phyloP scores from a whole-genome alignment of 1,140 invertebrate species.

The Heliothis virescens region DNA sequence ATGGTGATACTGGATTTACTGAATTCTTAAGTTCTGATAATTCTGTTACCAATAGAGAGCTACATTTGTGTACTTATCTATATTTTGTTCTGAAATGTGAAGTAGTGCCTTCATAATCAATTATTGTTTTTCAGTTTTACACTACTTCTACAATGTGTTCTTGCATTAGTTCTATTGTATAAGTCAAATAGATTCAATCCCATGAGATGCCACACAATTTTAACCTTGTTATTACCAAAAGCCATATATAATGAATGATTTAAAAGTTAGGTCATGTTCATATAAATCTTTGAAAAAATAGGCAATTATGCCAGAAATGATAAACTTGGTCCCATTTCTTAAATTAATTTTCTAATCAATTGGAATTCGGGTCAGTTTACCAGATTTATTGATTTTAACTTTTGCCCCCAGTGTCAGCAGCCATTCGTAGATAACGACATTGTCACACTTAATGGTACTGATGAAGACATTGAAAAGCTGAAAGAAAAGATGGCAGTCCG shows the following conservation, averaged over 20 bases:
- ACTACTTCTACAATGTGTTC: too few species aligned
- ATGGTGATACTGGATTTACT: too few species aligned
- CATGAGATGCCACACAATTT: background rate
- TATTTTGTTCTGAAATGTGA: too few species aligned
- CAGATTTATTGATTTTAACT: background rate
- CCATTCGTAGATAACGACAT: slow-evolving; percentile 92
- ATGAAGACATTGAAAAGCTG: slow-evolving; percentile 92
- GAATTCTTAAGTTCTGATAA: too few species aligned
- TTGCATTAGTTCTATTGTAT: too few species aligned
- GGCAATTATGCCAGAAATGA: background rate
- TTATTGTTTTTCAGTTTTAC: too few species aligned
- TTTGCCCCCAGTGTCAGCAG: slow-evolving; percentile 90
- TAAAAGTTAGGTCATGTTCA: slow-evolving; percentile 1
- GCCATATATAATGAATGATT: slow-evolving; percentile 5
- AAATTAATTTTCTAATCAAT: background rate
- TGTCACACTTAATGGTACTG: slow-evolving; percentile 94
- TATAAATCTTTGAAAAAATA: background rate
- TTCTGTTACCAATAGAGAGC: too few species aligned
- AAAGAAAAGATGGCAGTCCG: slow-evolving; percentile 89
- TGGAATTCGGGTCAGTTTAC: slow-evolving; percentile 1
- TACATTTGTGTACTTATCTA: too few species aligned
- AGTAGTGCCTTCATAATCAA: too few species aligned
- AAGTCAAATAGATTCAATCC: too few species aligned
- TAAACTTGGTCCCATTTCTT: slow-evolving; percentile 22
- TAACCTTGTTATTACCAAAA: too few species aligned